These are phyloP conservation scores for Anorthoa munda DNA, from an alignment of 2,888 invertebrate genomes.

Conservation along the genomic window DNA sequence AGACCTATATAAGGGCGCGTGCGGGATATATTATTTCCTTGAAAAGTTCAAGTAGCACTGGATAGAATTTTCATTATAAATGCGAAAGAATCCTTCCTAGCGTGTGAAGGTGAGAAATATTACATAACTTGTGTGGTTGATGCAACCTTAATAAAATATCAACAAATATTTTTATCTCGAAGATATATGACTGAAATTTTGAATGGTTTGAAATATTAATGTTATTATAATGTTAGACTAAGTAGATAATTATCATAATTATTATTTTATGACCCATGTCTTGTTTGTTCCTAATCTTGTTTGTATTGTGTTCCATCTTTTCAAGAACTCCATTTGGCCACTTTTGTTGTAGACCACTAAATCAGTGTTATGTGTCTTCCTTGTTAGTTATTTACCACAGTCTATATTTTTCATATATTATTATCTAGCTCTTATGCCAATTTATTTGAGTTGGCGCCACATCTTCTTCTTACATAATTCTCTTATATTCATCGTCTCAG, in stretches of 20 bases:
- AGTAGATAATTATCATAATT: background rate
- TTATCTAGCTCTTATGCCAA: too few relatives aligned
- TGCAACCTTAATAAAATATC: conserved; percentile 3
- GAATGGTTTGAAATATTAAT: background rate
- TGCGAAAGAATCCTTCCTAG: conserved; percentile 1
- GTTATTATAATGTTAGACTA: background rate
- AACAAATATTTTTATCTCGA: conserved; percentile 5
- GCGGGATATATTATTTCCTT: background rate
- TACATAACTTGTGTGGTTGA: background rate
- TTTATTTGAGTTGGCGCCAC: too few relatives aligned
- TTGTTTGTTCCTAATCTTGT: background rate
- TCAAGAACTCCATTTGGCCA: too few relatives aligned
- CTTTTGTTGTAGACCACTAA: too few relatives aligned
- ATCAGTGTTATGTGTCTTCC: too few relatives aligned
- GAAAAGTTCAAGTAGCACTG: background rate
- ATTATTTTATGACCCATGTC: background rate
- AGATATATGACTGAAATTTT: background rate
- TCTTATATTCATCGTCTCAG: too few relatives aligned
- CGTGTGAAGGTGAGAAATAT: conserved; percentile 15
- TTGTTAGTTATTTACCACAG: too few relatives aligned
- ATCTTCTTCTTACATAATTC: too few relatives aligned
- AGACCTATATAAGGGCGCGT: background rate
- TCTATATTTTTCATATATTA: too few relatives aligned
- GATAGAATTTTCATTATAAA: conserved; percentile 15
- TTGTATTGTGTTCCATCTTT: too few relatives aligned